Base-by-base conservation (phyloP, 2,113 vertebrate species). In the Otocyon megalotis region DNA sequence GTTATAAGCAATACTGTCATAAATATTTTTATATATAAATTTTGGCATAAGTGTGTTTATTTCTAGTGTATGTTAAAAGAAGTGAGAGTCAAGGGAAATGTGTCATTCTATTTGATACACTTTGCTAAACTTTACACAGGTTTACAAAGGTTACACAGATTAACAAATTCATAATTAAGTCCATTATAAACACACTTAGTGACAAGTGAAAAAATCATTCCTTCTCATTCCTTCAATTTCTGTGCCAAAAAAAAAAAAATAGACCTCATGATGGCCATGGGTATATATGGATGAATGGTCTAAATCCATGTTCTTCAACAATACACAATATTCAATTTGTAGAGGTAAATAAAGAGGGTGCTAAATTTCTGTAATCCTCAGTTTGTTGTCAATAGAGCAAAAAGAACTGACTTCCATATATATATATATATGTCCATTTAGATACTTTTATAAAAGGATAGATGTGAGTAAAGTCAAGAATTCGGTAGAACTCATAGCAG, bases 101-200 rank as follows among this genome's bases (percentile, higher is more conserved):
- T 76, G 19, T 0, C 14, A 58, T 93, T 83, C 93, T 94, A 77
- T 81, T 82, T 90, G 37, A 77, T 54, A 93, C 0, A 60, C 0
- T 83, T 67, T 53, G 26, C 54, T 93, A 63, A 93, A 87, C 89
- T 97, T 96, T 8, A 65, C 13, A 86, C n/a, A 43, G 43, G 43
- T 43, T 43, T 37, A 32, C 74, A 69, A 72, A 80, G 7, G 2
- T 71, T 48, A 56, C 0, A 53, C 0, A 62, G 30, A 90, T 89
- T 62, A 62, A 74, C 35, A 92, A 92, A n/a, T 1, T 95, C n/a
- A 88, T 60, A 74, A 77, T 58, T 83, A 82, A 15, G 8, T 71
- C 4, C 53, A 19, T 24, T 88, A 2, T 54, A 58, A 96, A 65
- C 22, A 67, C 6, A 71, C 20, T 85, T 72, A 90, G 77, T 86